Evolutionary conservation across 2,113 vertebrate species (phyloP), one percentile per base, ranked within the genome.

Genomic region (Bubalus kerabau): DNA sequence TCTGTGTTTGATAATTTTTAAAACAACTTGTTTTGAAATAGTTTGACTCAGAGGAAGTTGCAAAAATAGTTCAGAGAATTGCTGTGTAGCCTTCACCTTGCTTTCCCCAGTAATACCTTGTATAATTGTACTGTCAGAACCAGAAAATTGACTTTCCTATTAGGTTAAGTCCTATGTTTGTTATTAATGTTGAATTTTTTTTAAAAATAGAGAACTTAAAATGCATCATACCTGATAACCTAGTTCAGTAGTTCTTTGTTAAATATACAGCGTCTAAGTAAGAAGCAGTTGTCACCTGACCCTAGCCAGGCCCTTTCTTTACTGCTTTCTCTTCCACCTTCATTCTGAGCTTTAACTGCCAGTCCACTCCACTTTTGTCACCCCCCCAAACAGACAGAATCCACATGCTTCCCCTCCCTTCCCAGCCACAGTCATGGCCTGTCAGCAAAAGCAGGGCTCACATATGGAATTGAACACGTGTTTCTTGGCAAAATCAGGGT

Each of bases 1-100:
- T 71, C 11, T 67, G 17, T 86, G 12, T 87, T 90, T 96, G 5
- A 57, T 90, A 87, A 74, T 62, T 78, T 93, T 93, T 80, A 43
- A 60, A 93, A 87, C n/a, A 78, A 84, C n/a, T 60, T 56, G n/a
- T 91, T 93, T 97, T 71, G 46, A 89, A 93, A 86, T 88, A 74
- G 15, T 91, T 76, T 82, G 87, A 93, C 74, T 96, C 83, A 64
- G 50, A 88, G 95, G 86, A 97, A 90, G 30, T 81, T 80, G 76
- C 28, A 60, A 90, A 97, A 94, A 71, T 76, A 85, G 60, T 91
- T 23, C 60, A 64, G 86, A 87, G 71, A 80, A 90, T 90, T 94
- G 26, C 87, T 91, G 43, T 86, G 59, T 95, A 21, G 46, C 46
- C 52, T 91, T 95, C 4, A 50, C 30, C 24, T 50, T 40, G 36